Base-by-base conservation (phyloP, 2,113 vertebrate species). In the Oceanites oceanicus region DNA sequence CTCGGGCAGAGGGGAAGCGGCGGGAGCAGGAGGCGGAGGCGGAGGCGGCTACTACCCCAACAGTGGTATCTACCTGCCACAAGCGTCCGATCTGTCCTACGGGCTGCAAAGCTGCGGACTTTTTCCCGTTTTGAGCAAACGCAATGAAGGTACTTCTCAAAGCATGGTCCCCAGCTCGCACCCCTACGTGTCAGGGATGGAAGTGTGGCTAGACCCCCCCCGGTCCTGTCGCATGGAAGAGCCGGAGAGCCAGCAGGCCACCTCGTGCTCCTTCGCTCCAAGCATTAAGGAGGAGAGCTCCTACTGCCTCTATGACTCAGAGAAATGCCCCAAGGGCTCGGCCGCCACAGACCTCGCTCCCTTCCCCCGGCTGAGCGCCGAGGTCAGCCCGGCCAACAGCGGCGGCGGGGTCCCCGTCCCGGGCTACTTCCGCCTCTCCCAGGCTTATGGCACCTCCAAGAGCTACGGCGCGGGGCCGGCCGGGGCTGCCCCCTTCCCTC, bases 271-370 rank as follows among this genome's bases (percentile, higher is more conserved):
- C 66, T 99, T 99, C 96, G 99, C 99, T 32, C 98, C 99, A 52
- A 99, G 97, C 96, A 99, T 99, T 97, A 99, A 99, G 95, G 99
- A 99, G 98, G 99, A 99, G 97, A 99, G 96, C 98, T 98, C 99
- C 44, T 99, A 99, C 96, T 99, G 99, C 97, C 98, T 99, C 81
- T 99, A 99, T 96, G 99, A 99, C 97, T 98, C 99, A 38, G 99
- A 99, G 95, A 99, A 99, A 98, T 99, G 99, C 97, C 98, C 98
- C 84, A 99, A 99, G 98, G 98, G 98, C 97, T 98, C 98, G 42
- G 82, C 98, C 14, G 97, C 98, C 71, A 97, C 99, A 88, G 99
- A 99, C 44, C 97, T 98, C 81, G 97, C 98, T 94, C 95, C 98
- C 83, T 99, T 99, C 77, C 95, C 98, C 73, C 98, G 99, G 88